A percentile compares a stretch with the other conserved stretches of the same genome.
These are phyloP conservation scores for Lepidonotus clava DNA, from an alignment of 2,888 invertebrate genomes.

Conservation along the genomic window DNA sequence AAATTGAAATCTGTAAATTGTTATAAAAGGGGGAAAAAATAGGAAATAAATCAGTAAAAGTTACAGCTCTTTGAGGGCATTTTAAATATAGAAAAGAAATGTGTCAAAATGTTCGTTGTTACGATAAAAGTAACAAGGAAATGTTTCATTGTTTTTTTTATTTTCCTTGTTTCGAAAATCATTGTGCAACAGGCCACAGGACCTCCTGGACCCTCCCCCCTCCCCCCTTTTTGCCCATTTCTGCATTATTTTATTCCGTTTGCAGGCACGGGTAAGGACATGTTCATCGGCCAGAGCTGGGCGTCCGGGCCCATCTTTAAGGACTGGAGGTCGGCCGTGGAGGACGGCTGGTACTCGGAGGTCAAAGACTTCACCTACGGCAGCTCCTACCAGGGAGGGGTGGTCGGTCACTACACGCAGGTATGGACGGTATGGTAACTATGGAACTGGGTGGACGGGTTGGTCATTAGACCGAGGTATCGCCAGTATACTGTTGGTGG, in stretches of 20 bases:
- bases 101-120: neutral
- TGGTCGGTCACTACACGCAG: slow-evolving; percentile 71
- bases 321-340: slow-evolving; percentile 6
- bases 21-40: too few relatives aligned
- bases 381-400: neutral
- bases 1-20: too few relatives aligned
- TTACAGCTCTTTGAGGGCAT: too few relatives aligned
- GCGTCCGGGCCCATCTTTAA: neutral
- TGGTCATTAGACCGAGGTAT: too few relatives aligned
- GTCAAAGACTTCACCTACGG: slow-evolving; percentile 24
- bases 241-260: neutral
- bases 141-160: neutral
- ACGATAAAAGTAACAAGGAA: neutral
- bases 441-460: too few relatives aligned
- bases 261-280: slow-evolving; percentile 22
- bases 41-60: too few relatives aligned
- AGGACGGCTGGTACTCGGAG: slow-evolving; percentile 40
- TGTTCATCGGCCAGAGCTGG: slow-evolving; percentile 48
- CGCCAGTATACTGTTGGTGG: too few relatives aligned
- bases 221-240: neutral
- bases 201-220: neutral
- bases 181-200: too few relatives aligned
- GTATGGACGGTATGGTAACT: too few relatives aligned
- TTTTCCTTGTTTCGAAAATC: too few relatives aligned
- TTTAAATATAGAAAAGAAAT: neutral